These are phyloP conservation scores for Drosophila parabipectinata DNA, from an alignment of 1,140 invertebrate genomes.

Conservation along the genomic window DNA sequence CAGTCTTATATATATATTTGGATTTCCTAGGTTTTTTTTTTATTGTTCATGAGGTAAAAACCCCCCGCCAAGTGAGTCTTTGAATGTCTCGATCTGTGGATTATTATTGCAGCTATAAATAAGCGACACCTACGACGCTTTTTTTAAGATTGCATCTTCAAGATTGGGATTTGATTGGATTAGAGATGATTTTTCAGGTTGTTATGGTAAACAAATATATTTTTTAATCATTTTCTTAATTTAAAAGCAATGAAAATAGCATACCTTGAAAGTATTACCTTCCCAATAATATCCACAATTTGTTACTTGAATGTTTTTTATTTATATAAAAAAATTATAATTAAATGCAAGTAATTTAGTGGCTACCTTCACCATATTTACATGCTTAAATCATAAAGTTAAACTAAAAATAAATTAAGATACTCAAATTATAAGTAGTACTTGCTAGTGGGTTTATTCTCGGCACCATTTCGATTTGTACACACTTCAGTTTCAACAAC, in stretches of 20 bases:
- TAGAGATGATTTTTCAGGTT: conserved; percentile 12
- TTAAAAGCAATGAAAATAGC: not conserved
- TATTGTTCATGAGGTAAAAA: not conserved
- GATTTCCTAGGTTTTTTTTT: conserved; percentile 24
- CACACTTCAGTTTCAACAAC: conserved; percentile 56
- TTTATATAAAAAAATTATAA: conserved; percentile 25
- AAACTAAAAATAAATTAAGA: conserved; percentile 14
- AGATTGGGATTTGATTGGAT: conserved; percentile 22
- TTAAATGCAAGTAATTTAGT: conserved; percentile 28
- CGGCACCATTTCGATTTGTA: conserved; percentile 70
- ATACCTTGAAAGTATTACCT: not conserved
- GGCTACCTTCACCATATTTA: conserved; percentile 46
- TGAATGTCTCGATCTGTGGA: conserved; percentile 38
- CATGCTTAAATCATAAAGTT: conserved; percentile 42
- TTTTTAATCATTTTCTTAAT: not conserved
- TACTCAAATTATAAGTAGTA: conserved; percentile 28
- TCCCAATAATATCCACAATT: conserved; percentile 3
- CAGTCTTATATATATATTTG: conserved; percentile 20
- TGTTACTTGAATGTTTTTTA: not conserved
- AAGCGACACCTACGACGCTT: conserved; percentile 37
- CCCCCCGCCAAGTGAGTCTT: conserved; percentile 19
- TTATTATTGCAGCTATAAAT: conserved; percentile 15
- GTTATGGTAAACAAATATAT: not conserved
- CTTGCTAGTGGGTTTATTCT: conserved; percentile 14
- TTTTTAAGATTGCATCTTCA: conserved; percentile 27